Evolutionary conservation across 2,797 vertebrate species (phyloP).

Genomic region (Mormyrus proboscirostris): DNA sequence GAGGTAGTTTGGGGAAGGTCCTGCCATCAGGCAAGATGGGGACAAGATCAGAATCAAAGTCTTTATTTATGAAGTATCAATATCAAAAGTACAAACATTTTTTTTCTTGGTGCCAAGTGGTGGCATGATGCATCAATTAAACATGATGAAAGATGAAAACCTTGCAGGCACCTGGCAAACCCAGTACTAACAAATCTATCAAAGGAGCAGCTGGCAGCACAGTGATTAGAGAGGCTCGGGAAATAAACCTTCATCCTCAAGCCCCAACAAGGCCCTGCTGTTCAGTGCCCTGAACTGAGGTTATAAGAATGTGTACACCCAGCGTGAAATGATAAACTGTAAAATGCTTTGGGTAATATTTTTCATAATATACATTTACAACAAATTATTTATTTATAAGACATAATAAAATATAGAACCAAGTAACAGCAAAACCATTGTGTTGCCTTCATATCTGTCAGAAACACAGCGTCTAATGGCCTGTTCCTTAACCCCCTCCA

Average conservation of each 20-base stretch:
- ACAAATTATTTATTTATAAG: not conserved
- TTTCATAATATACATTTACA: not conserved
- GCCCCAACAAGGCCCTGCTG: not conserved
- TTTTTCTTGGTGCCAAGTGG: not conserved
- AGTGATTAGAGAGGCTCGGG: not conserved
- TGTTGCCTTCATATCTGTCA: not conserved
- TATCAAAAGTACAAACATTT: not conserved
- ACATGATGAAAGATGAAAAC: not conserved
- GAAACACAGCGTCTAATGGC: not conserved
- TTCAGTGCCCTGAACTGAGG: not conserved
- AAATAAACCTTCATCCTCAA: not conserved
- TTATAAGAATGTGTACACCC: not conserved
- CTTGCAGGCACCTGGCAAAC: not conserved
- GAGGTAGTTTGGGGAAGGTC: slow-evolving; percentile 60
- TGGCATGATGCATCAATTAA: not conserved
- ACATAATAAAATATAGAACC: not conserved
- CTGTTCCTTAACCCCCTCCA: not conserved
- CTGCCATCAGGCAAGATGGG: slow-evolving; percentile 42
- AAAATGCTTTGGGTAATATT: not conserved
- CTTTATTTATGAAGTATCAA: not conserved
- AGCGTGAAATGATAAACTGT: not conserved
- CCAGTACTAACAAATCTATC: not conserved
- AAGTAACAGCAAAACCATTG: not conserved
- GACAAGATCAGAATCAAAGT: not conserved
- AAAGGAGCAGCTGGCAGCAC: not conserved